phyloP scores from a whole-genome alignment of 1,140 invertebrate genomes.

The Drosophila tropicalis region DNA sequence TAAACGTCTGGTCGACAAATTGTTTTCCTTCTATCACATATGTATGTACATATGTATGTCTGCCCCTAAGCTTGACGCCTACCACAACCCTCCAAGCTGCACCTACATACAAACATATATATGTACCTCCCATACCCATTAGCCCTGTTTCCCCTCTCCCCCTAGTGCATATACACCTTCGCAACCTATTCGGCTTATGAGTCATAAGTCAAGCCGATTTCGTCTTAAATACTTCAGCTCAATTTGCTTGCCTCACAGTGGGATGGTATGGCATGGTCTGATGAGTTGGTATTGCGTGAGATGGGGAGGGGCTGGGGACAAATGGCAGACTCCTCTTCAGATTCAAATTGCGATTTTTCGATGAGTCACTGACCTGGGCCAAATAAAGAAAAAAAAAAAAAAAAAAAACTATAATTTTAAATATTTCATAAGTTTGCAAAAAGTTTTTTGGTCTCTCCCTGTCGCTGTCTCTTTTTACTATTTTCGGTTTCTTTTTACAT shows the following conservation, averaged over 20 bases:
- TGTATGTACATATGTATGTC: neutral
- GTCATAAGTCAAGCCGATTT: conserved; percentile 49
- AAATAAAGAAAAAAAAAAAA: neutral
- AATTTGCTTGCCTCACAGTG: conserved; percentile 39
- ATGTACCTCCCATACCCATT: too few relatives aligned
- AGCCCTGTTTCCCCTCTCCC: neutral
- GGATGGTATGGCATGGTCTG: neutral
- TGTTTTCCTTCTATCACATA: neutral
- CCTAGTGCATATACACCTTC: neutral
- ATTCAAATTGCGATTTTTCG: conserved; percentile 40
- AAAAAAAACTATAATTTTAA: conserved; percentile 48
- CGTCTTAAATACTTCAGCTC: conserved; percentile 61
- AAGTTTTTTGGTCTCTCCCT: conserved; percentile 36
- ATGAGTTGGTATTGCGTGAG: neutral
- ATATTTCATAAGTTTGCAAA: conserved; percentile 59
- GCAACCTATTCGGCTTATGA: conserved; percentile 17
- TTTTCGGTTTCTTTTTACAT: neutral
- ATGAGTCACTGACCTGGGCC: conserved; percentile 17
- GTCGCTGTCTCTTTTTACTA: neutral
- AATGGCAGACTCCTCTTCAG: conserved; percentile 37
- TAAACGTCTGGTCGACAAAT: neutral
- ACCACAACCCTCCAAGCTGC: neutral
- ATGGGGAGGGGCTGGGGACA: conserved; percentile 16
- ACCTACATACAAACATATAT: too few relatives aligned
- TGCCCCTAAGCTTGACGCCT: neutral